Evolutionary conservation across 2,888 invertebrate genomes (phyloP), one percentile per base, ranked within the genome.

Genomic region (Sinohyriopsis cumingii): DNA sequence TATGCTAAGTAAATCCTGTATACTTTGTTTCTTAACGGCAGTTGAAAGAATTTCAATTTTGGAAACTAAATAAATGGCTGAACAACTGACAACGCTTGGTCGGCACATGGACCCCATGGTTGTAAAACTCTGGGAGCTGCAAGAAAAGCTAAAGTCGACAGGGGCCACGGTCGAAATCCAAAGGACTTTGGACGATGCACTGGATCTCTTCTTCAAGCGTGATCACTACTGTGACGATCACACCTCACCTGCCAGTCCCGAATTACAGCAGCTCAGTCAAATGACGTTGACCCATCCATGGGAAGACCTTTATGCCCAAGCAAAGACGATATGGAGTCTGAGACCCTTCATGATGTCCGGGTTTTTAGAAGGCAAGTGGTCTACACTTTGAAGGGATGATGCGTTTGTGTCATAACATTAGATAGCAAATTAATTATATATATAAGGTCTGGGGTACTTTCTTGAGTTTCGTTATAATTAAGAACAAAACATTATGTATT

Each of bases 311-410:
- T 62, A 66, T 45, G 68, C 64, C 59, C 61, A 65, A 3, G 80
- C 76, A n/a, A 69, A 76, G 53, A 73, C 73, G 18, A 67, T 70
- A 55, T 71, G 65, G 72, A 68, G 60, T 12, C 63, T 75, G 7
- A 59, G 33, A 33, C 63, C 72, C 1, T 53, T 55, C 18, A 76
- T 75, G 77, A 56, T 78, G 54, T 71, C 76, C 18, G 78, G 76
- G 5, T 55, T 60, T 15, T 55, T 72, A 24, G 76, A 77, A 77
- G 79, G 79, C 77, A 57, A 59, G 59, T 56, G 24, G 6, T 33
- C 1, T 33, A 33, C 7, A 7, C 33, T 33, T 33, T 5, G 33
- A 33, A 9, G 9, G 33, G 7, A 33, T 33, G 7, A 33, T 33
- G 0, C 7, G 33, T 7, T 1, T 9, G 33, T 33, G 7, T 33